Evolutionary conservation across 2,113 vertebrate species (phyloP).

Genomic region (Odocoileus virginianus): DNA sequence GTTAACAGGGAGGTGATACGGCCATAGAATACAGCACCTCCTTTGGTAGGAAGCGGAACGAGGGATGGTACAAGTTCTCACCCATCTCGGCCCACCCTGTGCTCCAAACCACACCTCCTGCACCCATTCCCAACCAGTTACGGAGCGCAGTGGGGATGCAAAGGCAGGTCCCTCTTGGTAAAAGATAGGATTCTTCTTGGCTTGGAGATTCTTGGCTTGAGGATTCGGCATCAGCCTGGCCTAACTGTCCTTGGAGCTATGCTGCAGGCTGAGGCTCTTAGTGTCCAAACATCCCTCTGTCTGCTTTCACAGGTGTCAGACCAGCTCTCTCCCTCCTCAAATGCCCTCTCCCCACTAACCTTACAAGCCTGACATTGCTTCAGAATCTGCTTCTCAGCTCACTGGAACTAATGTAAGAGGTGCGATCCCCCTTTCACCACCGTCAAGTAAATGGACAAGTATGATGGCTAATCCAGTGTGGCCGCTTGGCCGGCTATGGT

Average conservation of each 20-base stretch:
- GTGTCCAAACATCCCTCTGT: not conserved
- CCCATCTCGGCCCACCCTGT: not conserved
- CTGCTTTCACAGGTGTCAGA: not conserved
- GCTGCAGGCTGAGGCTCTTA: too few relatives aligned
- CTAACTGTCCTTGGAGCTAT: fast-evolving
- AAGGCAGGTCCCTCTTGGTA: not conserved
- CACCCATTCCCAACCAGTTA: not conserved
- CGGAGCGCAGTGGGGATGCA: not conserved
- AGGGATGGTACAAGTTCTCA: not conserved
- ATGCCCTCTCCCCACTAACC: fast-evolving
- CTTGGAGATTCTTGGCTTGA: not conserved
- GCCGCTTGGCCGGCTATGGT: not conserved
- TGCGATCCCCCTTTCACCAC: fast-evolving
- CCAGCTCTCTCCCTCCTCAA: not conserved
- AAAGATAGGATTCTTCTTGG: not conserved
- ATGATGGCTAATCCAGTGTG: fast-evolving
- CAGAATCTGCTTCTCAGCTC: not conserved
- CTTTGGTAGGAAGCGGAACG: fast-evolving
- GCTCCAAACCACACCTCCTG: not conserved
- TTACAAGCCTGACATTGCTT: not conserved
- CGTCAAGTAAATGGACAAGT: fast-evolving
- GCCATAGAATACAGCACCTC: fast-evolving
- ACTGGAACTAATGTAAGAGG: not conserved
- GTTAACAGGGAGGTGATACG: fast-evolving
- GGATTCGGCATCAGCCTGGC: not conserved